These are phyloP conservation scores for Pyrocephalus nanus DNA, from an alignment of 2,797 vertebrate species.

Conservation along the genomic window DNA sequence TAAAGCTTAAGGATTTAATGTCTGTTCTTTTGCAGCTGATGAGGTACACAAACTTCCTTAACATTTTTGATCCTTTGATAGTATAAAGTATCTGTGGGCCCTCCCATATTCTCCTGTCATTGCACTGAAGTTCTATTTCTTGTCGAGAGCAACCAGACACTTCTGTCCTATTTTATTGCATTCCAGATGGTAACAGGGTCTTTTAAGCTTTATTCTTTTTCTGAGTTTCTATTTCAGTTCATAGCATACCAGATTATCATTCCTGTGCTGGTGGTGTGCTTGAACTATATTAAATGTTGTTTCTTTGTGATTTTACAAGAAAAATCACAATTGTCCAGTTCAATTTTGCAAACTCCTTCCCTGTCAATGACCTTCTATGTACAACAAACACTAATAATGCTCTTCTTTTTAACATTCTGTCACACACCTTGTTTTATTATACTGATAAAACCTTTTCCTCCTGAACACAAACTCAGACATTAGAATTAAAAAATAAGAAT, in stretches of 20 bases:
- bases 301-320: constrained; percentile 34
- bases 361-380: constrained; percentile 10
- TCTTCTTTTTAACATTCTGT: constrained; percentile 1
- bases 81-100: not conserved
- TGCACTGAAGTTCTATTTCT: constrained; percentile 16
- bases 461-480: not conserved
- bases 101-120: not conserved
- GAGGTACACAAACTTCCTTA: not conserved
- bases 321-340: constrained; percentile 1
- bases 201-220: constrained; percentile 27
- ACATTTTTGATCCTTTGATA: not conserved
- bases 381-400: not conserved
- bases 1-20: constrained; percentile 34
- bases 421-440: not conserved
- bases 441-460: not conserved
- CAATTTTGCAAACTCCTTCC: not conserved
- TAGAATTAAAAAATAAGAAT: not conserved
- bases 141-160: not conserved
- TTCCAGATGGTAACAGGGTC: constrained; percentile 5
- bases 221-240: constrained; percentile 31
- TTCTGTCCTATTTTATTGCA: not conserved
- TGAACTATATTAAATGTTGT: not conserved
- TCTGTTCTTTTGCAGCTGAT: constrained; percentile 25
- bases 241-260: not conserved
- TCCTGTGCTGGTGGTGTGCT: not conserved